Base-by-base conservation (phyloP, 1,140 invertebrate genomes). In the Trichomalopsis sarcophagae region DNA sequence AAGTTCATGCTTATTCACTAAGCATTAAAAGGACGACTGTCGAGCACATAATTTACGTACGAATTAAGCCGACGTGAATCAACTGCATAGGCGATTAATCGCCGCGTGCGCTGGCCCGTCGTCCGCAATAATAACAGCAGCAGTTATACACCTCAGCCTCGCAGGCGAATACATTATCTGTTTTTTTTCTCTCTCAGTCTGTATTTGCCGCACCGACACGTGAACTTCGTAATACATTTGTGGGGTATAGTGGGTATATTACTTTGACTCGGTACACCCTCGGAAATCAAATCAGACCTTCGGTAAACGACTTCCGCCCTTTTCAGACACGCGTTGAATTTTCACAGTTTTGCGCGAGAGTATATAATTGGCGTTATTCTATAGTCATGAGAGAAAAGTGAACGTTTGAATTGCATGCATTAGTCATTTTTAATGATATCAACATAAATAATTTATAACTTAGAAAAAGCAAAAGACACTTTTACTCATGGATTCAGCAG, bases 1-100 rank as follows among this genome's bases (percentile, higher is more conserved):
- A 93, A 92, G 90, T 92, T 90, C 87, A 91, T 92, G 89, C 90
- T 93, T 92, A 92, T 92, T 92, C 92, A 92, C 91, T 89, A 88
- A 90, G 89, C 88, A 92, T 89, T 88, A 88, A 93, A 91, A 91
- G 91, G 91, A 90, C 90, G 90, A 88, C 89, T 86, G 80, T 36
- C 81, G 81, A 86, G 44, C 78, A 44, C 87, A 90, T 90, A 90
- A 90, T 90, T 90, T 90, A 87, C 90, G 89, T 89, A 80, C 40
- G 68, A 80, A 84, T 84, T 79, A 90, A 90, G 88, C 76, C 82
- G 82, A 86, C 87, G 87, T 89, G 89, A 90, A 90, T 91, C 89
- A 89, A 90, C 89, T 87, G 87, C 84, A 30, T 33, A 87, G 82
- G 84, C 91, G 89, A 93, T 92, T 93, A 92, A 92, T 92, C 90